Conservation (phyloP, 92 coral and sea anemone species). For the Epizoanthus stellaris region DNA sequence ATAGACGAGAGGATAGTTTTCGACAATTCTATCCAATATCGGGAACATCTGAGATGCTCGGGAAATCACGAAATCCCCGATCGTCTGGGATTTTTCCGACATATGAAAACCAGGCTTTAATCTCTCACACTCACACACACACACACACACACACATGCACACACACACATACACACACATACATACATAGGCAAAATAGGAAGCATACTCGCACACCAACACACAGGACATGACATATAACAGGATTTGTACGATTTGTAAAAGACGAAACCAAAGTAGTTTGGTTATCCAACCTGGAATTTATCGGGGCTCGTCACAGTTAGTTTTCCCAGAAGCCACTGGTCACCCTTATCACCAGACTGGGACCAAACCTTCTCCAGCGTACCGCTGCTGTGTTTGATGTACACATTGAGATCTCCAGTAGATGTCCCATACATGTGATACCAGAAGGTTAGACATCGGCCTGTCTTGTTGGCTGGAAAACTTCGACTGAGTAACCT, state of each 20-base stretch:
- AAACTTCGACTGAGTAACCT: slow-evolving; percentile 68
- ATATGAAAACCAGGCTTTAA: too few relatives aligned
- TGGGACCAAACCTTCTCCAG: slow-evolving; percentile 61
- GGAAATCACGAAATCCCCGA: too few relatives aligned
- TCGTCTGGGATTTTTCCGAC: too few relatives aligned
- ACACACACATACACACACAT: too few relatives aligned
- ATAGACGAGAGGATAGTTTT: too few relatives aligned
- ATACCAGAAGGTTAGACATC: slow-evolving; percentile 87
- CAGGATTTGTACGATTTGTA: background rate
- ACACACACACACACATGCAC: too few relatives aligned
- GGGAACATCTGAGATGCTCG: too few relatives aligned
- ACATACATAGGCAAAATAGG: too few relatives aligned
- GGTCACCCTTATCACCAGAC: slow-evolving; percentile 70
- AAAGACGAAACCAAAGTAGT: background rate
- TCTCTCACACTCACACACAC: too few relatives aligned
- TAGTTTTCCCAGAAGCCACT: slow-evolving; percentile 65
- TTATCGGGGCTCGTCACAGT: slow-evolving; percentile 43
- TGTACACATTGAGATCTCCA: slow-evolving; percentile 68
- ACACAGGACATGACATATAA: background rate
- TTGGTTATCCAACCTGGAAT: slow-evolving; percentile 55
- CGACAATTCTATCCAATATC: too few relatives aligned
- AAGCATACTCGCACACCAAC: background rate
- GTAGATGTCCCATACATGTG: slow-evolving; percentile 81
- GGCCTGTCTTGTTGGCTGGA: slow-evolving; percentile 64
- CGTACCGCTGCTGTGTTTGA: slow-evolving; percentile 28